Base-by-base conservation (phyloP, 2,113 vertebrate species). In the Psilopsiagon aurifrons region DNA sequence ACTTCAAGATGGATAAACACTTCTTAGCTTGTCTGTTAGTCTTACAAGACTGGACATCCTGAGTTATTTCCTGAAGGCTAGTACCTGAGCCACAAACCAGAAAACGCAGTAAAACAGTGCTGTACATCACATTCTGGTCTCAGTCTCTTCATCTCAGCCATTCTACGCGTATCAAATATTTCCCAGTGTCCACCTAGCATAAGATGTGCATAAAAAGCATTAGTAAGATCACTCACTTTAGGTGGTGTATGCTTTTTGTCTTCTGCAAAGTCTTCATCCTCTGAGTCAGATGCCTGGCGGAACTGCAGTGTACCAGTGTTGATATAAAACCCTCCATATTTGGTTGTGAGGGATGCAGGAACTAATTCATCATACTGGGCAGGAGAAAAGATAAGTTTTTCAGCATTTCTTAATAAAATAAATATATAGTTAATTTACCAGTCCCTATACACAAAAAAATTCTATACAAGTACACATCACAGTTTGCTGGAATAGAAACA, bases 251-350 rank as follows among this genome's bases (percentile, higher is more conserved):
- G 98, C 46, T 99, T 98, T 63, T 98, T 98, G 79, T 96, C 97
- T 54, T 97, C 97, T 37, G 92, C 86, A 89, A 95, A 93, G 67
- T 98, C 98, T 46, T 99, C 99, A 79, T 98, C 99, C 95, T 99
- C 99, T 2, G 99, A 99, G 74, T 99, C 99, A 1, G 99, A 99
- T 17, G 99, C 98, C 23, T 99, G 97, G 78, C 99, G 98, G 98
- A 99, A 99, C 97, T 99, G 99, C 94, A 99, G 97, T 2, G 99
- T 99, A 44, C 99, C 99, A 20, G 99, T 99, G 97, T 99, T 99
- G 97, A 99, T 99, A 96, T 99, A 99, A 98, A 99, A 99, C 25
- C 99, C 99, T 95, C 99, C 99, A 4, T 99, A 99, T 96, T 99
- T 99, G 43, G 99, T 99, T 97, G 98, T 99, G 94, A 99, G 98